Evolutionary conservation across 2,113 vertebrate species (phyloP), one percentile per base, ranked within the genome.

Genomic region (Oenanthe oenanthe): DNA sequence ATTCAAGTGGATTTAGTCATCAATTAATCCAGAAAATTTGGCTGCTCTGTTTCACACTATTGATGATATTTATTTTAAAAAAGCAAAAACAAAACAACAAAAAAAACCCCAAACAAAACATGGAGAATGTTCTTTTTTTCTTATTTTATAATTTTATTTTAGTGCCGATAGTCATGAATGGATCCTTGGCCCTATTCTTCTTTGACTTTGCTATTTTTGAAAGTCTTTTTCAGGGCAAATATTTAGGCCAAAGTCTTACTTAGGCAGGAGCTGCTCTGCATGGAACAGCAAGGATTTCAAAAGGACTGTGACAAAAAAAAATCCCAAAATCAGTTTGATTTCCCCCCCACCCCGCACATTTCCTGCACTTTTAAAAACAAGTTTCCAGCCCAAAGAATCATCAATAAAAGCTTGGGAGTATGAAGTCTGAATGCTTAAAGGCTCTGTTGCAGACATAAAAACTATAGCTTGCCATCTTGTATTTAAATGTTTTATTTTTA

Each of bases 171-270:
- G 50, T 82, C 36, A 57, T 68, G 56, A 74, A 83, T 90, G 51
- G 51, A 95, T 94, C 90, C 90, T 93, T 94, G 94, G 75, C 75
- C 90, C 34, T 80, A 25, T 92, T 96, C 16, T 85, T 88, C 90
- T 61, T n/a, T 79, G 75, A 88, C 79, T 42, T 95, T 94, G 71
- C 79, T 97, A 90, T 90, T 96, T 94, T 76, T 85, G 54, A 57
- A 90, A 88, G 79, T 83, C 32, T 70, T 96, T 95, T 94, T 70
- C 82, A 76, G 96, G 75, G 22, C 74, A 83, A 62, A 92, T 82
- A 93, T 94, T 88, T 79, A 92, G 91, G 91, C 47, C 89, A 92
- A 76, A 86, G 22, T 70, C 60, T 83, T 66, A 73, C 67, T 61
- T 65, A 76, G 67, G n/a, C 22, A 79, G 62, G 45, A 82, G n/a